Percentiles rank a stretch among this genome's conserved stretches.
phyloP scores from a whole-genome alignment of 2,797 vertebrate genomes.

The Poecile montanus region DNA sequence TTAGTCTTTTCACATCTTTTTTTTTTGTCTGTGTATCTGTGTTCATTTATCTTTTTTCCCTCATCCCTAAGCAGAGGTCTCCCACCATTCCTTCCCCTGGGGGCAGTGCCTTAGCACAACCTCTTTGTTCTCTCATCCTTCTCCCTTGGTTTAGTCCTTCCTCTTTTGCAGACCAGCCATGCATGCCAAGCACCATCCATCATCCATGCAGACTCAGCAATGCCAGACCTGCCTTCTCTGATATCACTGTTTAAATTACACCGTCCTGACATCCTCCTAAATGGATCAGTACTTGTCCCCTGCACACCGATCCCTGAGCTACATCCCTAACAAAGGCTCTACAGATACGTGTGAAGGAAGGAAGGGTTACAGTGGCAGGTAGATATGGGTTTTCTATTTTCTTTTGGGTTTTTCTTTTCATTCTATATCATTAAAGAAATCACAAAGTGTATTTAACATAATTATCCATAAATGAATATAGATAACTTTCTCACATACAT shows the following conservation, averaged over 20 bases:
- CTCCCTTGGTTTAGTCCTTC: neutral
- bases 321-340: accelerated
- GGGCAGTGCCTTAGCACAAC: neutral
- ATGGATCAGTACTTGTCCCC: neutral
- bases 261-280: neutral
- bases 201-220: neutral
- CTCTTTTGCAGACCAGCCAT: neutral
- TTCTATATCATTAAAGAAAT: neutral
- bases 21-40: neutral
- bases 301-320: neutral
- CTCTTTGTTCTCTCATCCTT: neutral
- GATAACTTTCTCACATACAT: neutral
- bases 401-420: neutral
- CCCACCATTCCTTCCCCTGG: neutral
- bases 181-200: neutral
- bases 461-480: neutral
- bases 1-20: neutral
- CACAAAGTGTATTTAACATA: neutral
- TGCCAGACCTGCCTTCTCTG: neutral
- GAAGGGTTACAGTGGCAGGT: neutral
- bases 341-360: neutral
- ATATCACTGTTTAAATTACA: neutral
- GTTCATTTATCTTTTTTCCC: neutral
- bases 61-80: neutral
- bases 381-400: neutral